Base-by-base conservation (phyloP, 2,113 vertebrate genomes). In the Melierax canorus region DNA sequence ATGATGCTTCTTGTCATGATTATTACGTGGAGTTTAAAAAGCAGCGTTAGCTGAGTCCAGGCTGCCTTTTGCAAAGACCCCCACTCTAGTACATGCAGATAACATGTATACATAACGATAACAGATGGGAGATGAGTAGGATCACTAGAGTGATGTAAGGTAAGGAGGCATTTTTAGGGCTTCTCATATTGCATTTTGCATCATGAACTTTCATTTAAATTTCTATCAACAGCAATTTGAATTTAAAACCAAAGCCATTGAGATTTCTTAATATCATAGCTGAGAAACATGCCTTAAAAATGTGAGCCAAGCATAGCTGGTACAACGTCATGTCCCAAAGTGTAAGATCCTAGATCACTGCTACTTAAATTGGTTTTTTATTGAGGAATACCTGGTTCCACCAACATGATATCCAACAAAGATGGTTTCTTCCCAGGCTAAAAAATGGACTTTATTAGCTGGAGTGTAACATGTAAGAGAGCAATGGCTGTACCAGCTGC, bases 31-130 rank as follows among this genome's bases (percentile, higher is more conserved):
- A 56, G n/a, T 81, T 86, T 91, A 50, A 95, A 95, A 76, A 75
- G 14, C 17, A 32, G 15, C 50, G 1, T 46, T 64, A 69, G 19
- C n/a, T 45, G 63, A 71, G 23, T 67, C 41, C 20, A 43, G 23
- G 20, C 45, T 72, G 22, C 60, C 26, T 86, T 34, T 71, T 86
- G 30, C 56, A 59, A 69, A 68, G 71, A 48, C 23, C 16, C 21
- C 4, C 30, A 41, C 34, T 43, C 38, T 27, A 36, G 46, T 50
- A 27, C 8, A 6, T 12, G 6, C 11, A 21, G 45, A n/a, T 53
- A 60, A 56, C 4, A 2, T 12, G 2, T 3, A 12, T 39, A 22
- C 8, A 0, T 75, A 39, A 30, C 1, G 3, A 22, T 41, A 63
- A 46, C 26, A 75, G 67, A 36, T 1, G 12, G 20, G 39, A 63